Base-by-base conservation (phyloP, 2,797 vertebrate genomes). In the Sebastes minor region DNA sequence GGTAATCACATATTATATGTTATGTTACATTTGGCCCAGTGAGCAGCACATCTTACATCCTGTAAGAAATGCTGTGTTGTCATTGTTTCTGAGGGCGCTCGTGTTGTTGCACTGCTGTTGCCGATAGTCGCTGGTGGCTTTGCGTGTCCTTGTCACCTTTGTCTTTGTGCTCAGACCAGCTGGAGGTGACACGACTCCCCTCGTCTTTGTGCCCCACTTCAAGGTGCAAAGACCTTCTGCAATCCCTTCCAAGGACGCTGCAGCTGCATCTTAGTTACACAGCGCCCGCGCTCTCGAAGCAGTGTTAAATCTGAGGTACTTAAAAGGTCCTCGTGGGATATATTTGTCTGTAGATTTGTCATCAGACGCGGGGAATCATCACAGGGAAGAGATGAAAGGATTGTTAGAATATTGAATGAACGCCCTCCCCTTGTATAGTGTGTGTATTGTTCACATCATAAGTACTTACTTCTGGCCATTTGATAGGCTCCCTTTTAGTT, bases 201-300 rank as follows among this genome's bases (percentile, higher is more conserved):
- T 88, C 72, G 71, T 94, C 88, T 90, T 91, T 88, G 86, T 89
- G 89, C 87, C 89, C 89, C 89, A 90, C 92, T 93, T 91, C 79
- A 92, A 92, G 93, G 91, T 92, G 94, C 90, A 93, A 93, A 93
- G 91, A 91, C 92, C 90, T 85, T 88, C 86, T 80, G 84, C 90
- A 78, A 76, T 92, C 78, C 86, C 74, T 81, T 52, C 90, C 92
- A 93, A 94, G 93, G 94, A 80, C 87, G 86, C 80, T 81, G 87
- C 90, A 82, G 89, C 92, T 92, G 90, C 91, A 88, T 91, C 81
- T 91, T 88, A 80, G 85, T 87, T 86, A 88, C 88, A 82, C 80
- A 35, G 90, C 35, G 60, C 52, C 71, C 71, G 76, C 32, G 81
- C 88, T 81, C 86, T 82, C 49, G 8, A 78, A 82, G 84, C 72